Conservation (phyloP, 2,797 vertebrate genomes). For the Falco naumanni region DNA sequence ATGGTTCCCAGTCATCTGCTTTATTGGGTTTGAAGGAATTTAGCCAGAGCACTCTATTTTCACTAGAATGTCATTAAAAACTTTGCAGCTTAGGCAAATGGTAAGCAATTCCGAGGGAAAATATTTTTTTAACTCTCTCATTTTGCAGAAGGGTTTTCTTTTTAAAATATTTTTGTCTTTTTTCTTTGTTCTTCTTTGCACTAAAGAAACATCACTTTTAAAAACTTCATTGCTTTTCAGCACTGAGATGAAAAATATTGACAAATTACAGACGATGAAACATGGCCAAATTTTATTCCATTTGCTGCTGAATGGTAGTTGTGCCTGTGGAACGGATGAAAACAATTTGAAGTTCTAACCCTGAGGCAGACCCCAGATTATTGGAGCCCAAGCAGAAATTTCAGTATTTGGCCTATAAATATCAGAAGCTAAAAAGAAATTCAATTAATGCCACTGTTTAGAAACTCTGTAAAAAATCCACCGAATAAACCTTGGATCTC, state of each 20-base stretch:
- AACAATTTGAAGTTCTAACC: slow-evolving; percentile 26
- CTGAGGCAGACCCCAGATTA: slow-evolving; percentile 37
- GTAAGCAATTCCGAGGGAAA: slow-evolving; percentile 15
- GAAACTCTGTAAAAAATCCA: background rate
- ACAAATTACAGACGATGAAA: slow-evolving; percentile 59
- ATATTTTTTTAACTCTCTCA: slow-evolving; percentile 1
- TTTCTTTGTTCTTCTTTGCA: background rate
- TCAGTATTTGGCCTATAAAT: slow-evolving; percentile 59
- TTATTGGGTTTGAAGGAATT: slow-evolving; percentile 70
- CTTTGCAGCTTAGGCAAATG: slow-evolving; percentile 60
- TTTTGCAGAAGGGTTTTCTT: background rate
- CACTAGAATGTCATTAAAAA: slow-evolving; percentile 57
- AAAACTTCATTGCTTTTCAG: slow-evolving; percentile 12
- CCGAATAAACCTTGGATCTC: background rate
- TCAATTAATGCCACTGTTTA: slow-evolving; percentile 10
- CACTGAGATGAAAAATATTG: slow-evolving; percentile 58
- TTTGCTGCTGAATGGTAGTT: slow-evolving; percentile 35
- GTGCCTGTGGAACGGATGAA: background rate
- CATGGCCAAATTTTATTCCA: slow-evolving; percentile 56
- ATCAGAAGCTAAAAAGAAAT: slow-evolving; percentile 23
- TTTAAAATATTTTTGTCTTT: background rate
- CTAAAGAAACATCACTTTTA: background rate
- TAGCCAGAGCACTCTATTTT: slow-evolving; percentile 51
- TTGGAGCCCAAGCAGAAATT: slow-evolving; percentile 50
- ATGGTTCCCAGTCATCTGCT: slow-evolving; percentile 60